Evolutionary conservation across 1,140 invertebrate genomes (phyloP), one percentile per base, ranked within the genome.

Genomic region (Luehdorfia chinensis): DNA sequence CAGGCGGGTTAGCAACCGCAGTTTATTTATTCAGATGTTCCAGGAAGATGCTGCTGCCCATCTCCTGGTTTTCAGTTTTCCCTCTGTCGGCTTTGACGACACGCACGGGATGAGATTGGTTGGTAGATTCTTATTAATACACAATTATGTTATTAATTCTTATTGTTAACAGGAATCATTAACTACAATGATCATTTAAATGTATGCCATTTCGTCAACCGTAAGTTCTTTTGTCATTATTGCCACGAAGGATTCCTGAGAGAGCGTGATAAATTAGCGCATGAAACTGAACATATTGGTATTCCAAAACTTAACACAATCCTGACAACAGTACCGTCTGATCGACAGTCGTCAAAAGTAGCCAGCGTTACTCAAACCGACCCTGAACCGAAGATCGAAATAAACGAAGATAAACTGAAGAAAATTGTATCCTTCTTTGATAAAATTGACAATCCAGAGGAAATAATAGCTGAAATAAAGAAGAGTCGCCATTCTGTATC

Each of bases 181-280:
- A 85, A 85, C 49, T 85, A 85, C 55, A 85, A 85, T 28, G 79
- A 85, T 25, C 81, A 85, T 34, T 46, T 85, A 0, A 84, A 84
- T 28, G 55, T 85, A 0, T 80, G 77, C 49, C 81, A 85, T 47
- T 85, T 84, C 32, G 34, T 67, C 0, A 71, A 75, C 1, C 61
- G 71, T 3, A 72, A 68, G 32, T 70, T 51, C 53, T 41, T 73
- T 18, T 85, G 81, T 31, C 67, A 76, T 28, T 85, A 81, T 48
- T 85, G 81, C 45, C 81, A 85, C 37, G 79, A 81, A 15, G 79
- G 79, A 0, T 84, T 84, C 47, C 44, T 69, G 4, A 55, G 14
- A 0, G 71, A 78, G 21, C 39, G 55, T 13, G 74, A 78, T 1
- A 84, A 80, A 19, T 37, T 51, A 6, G 2, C 55, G 0, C 81